phyloP scores from a whole-genome alignment of 2,113 vertebrate species.

The Rhinopomastus cyanomelas region DNA sequence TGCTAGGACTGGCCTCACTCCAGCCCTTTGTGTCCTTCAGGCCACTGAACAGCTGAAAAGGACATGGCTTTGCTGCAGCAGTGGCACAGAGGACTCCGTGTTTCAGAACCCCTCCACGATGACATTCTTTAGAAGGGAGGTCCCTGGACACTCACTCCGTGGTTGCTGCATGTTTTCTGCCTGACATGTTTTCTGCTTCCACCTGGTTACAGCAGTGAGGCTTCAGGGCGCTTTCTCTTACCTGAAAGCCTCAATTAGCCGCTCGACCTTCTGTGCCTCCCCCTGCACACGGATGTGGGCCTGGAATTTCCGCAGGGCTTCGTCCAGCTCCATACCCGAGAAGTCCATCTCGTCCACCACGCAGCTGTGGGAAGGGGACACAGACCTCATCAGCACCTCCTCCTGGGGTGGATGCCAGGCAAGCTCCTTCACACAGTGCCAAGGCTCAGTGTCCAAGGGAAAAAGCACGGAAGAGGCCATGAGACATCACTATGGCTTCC shows the following conservation, averaged over 20 bases:
- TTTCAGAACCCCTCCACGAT: not conserved
- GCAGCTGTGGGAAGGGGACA: slow-evolving; percentile 77
- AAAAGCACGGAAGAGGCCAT: not conserved
- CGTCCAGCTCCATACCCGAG: slow-evolving; percentile 95
- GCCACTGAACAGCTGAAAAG: not conserved
- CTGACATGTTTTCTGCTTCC: not conserved
- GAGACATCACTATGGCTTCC: not conserved
- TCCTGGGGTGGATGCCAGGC: accelerated
- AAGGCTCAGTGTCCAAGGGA: not conserved
- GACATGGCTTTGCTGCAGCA: not conserved
- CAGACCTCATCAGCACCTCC: not conserved
- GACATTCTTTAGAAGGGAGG: not conserved
- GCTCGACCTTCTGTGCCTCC: slow-evolving; percentile 98
- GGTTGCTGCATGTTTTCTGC: not conserved
- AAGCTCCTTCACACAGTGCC: not conserved
- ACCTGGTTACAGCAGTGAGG: not conserved
- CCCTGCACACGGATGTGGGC: slow-evolving; percentile 97
- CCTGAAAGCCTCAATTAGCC: slow-evolving; percentile 99
- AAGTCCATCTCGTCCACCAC: slow-evolving; percentile 99
- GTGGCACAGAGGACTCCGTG: not conserved
- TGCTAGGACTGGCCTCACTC: not conserved
- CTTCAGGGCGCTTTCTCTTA: slow-evolving; percentile 48
- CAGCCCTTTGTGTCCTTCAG: not conserved
- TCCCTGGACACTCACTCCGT: not conserved
- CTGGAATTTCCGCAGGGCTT: slow-evolving; percentile 96